phyloP scores from a whole-genome alignment of 1,140 invertebrate species.

The Halesus radiatus region DNA sequence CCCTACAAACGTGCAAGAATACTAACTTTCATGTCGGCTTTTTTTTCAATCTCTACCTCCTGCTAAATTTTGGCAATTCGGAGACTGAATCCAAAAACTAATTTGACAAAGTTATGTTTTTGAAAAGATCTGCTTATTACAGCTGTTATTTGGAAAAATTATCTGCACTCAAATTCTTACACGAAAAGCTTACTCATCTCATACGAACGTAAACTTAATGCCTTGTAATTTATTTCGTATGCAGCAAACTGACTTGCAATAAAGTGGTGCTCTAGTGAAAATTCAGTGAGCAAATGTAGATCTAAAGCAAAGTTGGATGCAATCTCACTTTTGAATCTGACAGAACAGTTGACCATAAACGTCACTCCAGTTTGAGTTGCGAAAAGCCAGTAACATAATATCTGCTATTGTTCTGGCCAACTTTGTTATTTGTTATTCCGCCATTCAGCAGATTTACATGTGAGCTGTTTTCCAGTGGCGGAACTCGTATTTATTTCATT shows the following conservation, averaged over 20 bases:
- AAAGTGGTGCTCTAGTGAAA: neutral
- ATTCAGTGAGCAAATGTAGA: neutral
- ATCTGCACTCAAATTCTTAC: too few species aligned
- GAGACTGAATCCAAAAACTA: too few species aligned
- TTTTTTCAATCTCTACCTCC: too few species aligned
- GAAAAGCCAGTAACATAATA: neutral
- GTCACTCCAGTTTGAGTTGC: constrained; percentile 16
- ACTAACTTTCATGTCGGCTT: too few species aligned
- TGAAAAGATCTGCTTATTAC: too few species aligned
- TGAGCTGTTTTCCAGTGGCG: neutral
- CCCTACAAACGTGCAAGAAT: too few species aligned
- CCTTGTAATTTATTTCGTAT: neutral
- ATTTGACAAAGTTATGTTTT: too few species aligned
- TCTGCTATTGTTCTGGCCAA: neutral
- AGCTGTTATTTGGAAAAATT: too few species aligned
- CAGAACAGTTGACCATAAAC: constrained; percentile 44
- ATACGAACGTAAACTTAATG: too few species aligned
- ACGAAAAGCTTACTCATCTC: too few species aligned
- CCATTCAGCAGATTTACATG: neutral
- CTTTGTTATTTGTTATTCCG: constrained; percentile 10
- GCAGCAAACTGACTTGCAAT: constrained; percentile 13
- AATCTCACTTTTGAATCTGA: constrained; percentile 30
- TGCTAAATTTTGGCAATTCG: too few species aligned
- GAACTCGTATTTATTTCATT: neutral
- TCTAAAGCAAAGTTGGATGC: constrained; percentile 16